phyloP scores from a whole-genome alignment of 2,113 vertebrate genomes.

The Myrmecophaga tridactyla region DNA sequence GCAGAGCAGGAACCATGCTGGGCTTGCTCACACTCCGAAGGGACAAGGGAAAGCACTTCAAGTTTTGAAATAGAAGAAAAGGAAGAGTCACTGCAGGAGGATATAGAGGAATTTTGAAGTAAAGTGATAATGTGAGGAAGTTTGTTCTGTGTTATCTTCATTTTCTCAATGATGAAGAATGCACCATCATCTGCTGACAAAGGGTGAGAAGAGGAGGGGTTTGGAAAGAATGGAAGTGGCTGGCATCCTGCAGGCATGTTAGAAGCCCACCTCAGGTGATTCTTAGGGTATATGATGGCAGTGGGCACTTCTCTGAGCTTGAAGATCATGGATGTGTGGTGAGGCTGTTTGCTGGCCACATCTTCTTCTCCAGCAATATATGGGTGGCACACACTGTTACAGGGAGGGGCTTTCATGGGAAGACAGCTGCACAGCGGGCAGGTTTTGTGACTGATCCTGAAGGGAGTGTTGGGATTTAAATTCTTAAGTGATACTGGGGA shows the following conservation, averaged over 20 bases:
- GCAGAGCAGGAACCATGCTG: no score
- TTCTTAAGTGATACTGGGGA: neutral
- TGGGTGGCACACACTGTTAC: accelerated
- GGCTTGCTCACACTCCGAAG: no score
- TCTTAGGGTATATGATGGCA: neutral
- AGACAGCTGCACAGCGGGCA: neutral
- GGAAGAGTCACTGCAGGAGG: neutral
- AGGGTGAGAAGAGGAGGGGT: no score
- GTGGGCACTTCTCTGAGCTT: accelerated
- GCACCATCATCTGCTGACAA: no score
- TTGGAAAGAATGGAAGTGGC: neutral
- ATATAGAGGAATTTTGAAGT: neutral
- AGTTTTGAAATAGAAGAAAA: neutral
- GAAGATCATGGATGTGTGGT: neutral
- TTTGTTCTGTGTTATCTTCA: accelerated
- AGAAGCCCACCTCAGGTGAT: neutral
- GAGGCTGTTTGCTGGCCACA: no score
- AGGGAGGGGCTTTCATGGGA: neutral
- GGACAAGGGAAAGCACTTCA: neutral
- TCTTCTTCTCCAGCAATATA: neutral
- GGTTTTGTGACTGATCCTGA: neutral
- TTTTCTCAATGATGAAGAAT: neutral
- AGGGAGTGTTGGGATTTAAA: no score
- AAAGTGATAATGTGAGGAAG: neutral
- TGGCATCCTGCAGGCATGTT: accelerated